Conservation (phyloP, 2,888 invertebrate species). For the Hoplodrina blanda region DNA sequence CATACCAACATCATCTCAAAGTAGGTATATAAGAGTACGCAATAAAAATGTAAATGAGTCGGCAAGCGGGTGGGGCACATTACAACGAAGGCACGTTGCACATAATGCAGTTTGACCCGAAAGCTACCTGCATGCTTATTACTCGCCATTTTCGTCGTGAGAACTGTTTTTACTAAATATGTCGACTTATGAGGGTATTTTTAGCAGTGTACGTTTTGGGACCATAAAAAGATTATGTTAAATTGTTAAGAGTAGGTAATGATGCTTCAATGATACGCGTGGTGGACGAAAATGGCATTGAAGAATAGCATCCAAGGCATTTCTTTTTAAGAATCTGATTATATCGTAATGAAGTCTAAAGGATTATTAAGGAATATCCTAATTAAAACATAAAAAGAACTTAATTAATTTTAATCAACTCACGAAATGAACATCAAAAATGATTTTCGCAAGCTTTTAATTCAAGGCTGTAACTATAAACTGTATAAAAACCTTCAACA, state of each 20-base stretch:
- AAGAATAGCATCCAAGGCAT: not conserved
- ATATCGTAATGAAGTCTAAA: not conserved
- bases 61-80: conserved; percentile 68
- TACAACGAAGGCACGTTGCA: conserved; percentile 65
- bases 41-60: conserved; percentile 78
- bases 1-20: conserved; percentile 19
- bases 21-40: conserved; percentile 56
- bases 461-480: conserved; percentile 34
- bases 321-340: not conserved
- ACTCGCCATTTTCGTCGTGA: conserved; percentile 58
- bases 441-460: conserved; percentile 32
- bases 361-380: not conserved
- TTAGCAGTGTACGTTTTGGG: conserved; percentile 28
- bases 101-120: conserved; percentile 58
- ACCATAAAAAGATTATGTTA: conserved; percentile 32
- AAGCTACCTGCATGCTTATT: conserved; percentile 60
- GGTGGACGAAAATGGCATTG: not conserved
- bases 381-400: conserved; percentile 13
- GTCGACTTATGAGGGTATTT: conserved; percentile 16
- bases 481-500: conserved; percentile 29
- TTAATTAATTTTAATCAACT: conserved; percentile 40
- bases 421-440: conserved; percentile 18
- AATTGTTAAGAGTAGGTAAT: conserved; percentile 32
- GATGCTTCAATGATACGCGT: conserved; percentile 19
- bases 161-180: conserved; percentile 51